phyloP scores from a whole-genome alignment of 1,140 invertebrate species.

The Penaeus indicus region DNA sequence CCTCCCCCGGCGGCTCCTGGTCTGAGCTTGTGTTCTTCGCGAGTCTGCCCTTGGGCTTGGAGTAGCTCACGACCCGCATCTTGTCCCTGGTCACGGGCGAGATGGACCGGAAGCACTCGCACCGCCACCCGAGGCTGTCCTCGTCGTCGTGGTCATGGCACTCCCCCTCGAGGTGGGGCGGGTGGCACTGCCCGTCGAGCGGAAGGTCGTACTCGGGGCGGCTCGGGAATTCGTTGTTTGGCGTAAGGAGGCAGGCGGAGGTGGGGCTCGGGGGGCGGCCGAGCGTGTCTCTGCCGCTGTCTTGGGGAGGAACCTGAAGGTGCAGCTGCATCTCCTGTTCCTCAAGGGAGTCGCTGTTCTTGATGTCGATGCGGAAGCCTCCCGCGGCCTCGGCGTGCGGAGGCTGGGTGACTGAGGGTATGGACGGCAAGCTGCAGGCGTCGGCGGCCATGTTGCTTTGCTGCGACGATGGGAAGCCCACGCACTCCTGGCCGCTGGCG shows the following conservation, averaged over 20 bases:
- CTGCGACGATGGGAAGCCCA: no score
- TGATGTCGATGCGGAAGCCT: no score
- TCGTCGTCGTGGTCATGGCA: background rate
- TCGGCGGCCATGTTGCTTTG: no score
- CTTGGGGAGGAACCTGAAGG: constrained; percentile 1
- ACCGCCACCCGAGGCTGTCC: constrained; percentile 20
- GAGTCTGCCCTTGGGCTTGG: no score
- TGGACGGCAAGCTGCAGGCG: no score
- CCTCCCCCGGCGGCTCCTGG: background rate
- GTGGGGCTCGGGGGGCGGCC: constrained; percentile 33
- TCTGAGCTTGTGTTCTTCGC: no score
- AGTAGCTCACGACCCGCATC: background rate
- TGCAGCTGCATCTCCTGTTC: background rate
- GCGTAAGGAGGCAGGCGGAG: constrained; percentile 45
- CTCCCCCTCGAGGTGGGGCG: background rate
- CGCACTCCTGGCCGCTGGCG: no score
- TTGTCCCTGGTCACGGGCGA: background rate
- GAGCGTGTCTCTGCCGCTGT: constrained; percentile 49
- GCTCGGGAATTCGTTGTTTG: constrained; percentile 48
- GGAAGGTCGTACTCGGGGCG: constrained; percentile 41
- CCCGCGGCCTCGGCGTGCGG: no score
- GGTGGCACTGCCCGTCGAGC: background rate
- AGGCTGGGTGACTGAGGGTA: no score
- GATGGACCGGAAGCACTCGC: constrained; percentile 13
- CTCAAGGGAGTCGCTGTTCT: background rate